Percentiles rank a stretch among this genome's conserved stretches.
Evolutionary conservation across 2,113 vertebrate species (phyloP).

Genomic region (Tetrao urogallus): DNA sequence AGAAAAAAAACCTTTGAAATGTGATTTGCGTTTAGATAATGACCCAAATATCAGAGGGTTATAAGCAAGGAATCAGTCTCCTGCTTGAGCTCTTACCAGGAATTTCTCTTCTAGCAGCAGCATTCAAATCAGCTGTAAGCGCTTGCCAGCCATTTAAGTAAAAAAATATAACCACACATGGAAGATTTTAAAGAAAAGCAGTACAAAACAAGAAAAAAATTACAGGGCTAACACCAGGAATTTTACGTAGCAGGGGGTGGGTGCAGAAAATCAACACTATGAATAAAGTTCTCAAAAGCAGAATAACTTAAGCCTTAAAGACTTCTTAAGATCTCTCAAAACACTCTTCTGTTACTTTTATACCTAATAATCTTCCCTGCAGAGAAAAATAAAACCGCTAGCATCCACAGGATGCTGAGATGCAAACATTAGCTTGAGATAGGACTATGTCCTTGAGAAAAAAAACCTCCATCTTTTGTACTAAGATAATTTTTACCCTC

Average conservation of each 20-base stretch:
- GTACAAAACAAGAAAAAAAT: not conserved
- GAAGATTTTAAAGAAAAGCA: not conserved
- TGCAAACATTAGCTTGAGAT: not conserved
- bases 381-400: not conserved
- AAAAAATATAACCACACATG: not conserved
- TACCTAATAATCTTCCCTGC: not conserved
- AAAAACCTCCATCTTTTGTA: not conserved
- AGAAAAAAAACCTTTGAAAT: not conserved
- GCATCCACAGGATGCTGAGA: not conserved
- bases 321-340: not conserved
- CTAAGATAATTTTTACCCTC: not conserved
- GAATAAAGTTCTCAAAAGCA: not conserved
- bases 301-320: not conserved
- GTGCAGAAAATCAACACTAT: not conserved
- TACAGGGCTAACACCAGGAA: not conserved
- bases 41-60: not conserved
- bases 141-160: not conserved
- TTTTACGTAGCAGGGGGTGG: not conserved
- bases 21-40: not conserved
- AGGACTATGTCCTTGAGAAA: not conserved
- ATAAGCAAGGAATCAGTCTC: not conserved
- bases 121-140: not conserved
- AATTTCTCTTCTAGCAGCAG: not conserved
- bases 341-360: not conserved
- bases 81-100: not conserved